Base-by-base conservation (phyloP, 2,797 vertebrate genomes). In the Furcifer pardalis region DNA sequence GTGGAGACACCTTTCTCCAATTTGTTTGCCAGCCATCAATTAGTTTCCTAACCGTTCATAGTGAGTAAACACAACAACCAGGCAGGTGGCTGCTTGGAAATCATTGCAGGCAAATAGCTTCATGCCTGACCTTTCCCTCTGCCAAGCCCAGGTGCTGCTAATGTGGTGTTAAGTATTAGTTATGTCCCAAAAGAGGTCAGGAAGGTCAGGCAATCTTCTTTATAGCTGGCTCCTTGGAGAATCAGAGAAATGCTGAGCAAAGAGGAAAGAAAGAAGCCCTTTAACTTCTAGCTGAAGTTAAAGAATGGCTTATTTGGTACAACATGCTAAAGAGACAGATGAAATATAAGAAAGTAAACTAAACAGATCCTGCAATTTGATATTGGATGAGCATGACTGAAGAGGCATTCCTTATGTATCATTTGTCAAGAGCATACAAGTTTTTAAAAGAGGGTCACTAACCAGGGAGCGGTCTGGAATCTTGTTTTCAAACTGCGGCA, bases 151-250 rank as follows among this genome's bases (percentile, higher is more conserved):
- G 85, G 85, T 84, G 52, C 68, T 2, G 79, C 77, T 90, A 89
- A 90, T 84, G 76, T 81, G 76, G 81, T 90, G 85, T 87, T 84
- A 89, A 80, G 84, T 86, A 87, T 91, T 87, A 87, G 86, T 90
- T 86, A 84, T 76, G 35, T 82, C 80, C 83, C 81, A 59, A 73
- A 59, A n/a, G 17, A 81, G 76, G 77, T 71, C 12, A 35, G 76
- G 81, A 21, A 68, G 81, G 76, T 82, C 79, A 84, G 52, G 59
- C 65, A 82, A 40, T 65, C 30, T 0, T 19, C 0, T 52, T 69
- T 79, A 49, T 75, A 89, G 81, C 68, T 87, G 89, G 81, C 46
- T 68, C 15, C 60, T 74, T 73, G 60, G 8, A 74, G 35, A 49
- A n/a, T 37, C 21, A 72, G 46, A 21, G 46, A 15, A 65, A 87